Conservation (phyloP, 2,113 vertebrate species). For the Catharus minimus region DNA sequence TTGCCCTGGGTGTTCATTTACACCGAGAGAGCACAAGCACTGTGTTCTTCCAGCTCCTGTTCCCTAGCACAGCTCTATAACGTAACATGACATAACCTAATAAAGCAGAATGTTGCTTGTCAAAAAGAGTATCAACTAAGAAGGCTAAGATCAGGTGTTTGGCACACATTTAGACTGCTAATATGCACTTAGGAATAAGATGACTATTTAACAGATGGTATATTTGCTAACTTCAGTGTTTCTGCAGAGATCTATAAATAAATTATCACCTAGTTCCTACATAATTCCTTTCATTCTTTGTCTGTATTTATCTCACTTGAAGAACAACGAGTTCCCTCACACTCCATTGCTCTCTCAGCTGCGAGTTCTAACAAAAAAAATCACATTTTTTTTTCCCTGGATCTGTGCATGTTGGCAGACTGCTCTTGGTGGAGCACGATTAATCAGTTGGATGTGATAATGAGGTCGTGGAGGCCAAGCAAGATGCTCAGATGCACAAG, state of each 20-base stretch:
- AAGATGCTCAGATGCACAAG: background rate
- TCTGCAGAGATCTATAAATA: conserved; percentile 66
- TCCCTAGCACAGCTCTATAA: conserved; percentile 40
- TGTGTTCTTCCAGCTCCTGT: background rate
- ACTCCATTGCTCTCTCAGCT: conserved; percentile 15
- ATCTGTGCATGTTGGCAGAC: background rate
- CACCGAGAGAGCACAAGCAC: background rate
- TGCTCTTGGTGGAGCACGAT: background rate
- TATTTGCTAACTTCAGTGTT: conserved; percentile 52
- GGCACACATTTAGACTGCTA: conserved; percentile 40
- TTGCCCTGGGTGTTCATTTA: background rate
- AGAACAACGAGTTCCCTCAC: conserved; percentile 34
- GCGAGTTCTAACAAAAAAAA: background rate
- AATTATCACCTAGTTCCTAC: conserved; percentile 58
- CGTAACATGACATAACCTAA: conserved; percentile 48
- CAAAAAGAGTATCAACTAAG: conserved; percentile 17
- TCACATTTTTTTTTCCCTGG: background rate
- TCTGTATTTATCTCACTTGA: conserved; percentile 44
- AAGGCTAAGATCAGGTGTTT: conserved; percentile 50
- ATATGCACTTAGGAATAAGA: conserved; percentile 56
- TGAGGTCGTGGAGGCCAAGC: background rate
- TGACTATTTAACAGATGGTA: conserved; percentile 65
- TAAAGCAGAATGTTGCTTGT: conserved; percentile 52
- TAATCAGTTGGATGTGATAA: conserved; percentile 12
- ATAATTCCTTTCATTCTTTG: conserved; percentile 37